Evolutionary conservation across 2,113 vertebrate genomes (phyloP).

Genomic region (Otus sunia): DNA sequence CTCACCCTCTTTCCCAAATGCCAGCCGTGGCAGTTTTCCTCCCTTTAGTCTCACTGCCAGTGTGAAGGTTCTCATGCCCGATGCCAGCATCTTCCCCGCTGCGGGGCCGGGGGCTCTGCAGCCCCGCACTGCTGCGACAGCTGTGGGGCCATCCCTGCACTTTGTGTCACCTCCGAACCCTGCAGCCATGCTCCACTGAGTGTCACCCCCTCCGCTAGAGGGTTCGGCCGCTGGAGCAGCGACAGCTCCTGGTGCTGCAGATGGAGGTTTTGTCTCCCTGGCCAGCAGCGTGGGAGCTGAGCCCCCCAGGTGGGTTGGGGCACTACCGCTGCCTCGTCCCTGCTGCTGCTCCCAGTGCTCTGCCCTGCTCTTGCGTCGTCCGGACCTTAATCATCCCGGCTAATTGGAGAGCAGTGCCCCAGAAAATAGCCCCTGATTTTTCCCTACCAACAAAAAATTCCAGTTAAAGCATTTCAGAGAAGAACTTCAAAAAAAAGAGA

Average conservation of each 20-base stretch:
- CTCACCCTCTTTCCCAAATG: not conserved
- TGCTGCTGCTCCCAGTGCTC: too few relatives aligned
- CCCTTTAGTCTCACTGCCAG: accelerated
- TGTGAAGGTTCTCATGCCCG: accelerated
- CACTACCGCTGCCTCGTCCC: accelerated
- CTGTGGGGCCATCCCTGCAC: accelerated
- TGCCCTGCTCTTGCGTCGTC: not conserved
- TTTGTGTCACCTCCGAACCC: not conserved
- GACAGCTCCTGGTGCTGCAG: accelerated
- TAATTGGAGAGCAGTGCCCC: not conserved
- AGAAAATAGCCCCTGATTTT: not conserved
- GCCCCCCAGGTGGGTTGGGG: not conserved
- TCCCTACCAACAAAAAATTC: too few relatives aligned
- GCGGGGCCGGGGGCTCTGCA: not conserved
- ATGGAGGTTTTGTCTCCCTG: not conserved
- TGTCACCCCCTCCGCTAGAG: accelerated
- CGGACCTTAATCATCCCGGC: accelerated
- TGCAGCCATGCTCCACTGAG: accelerated
- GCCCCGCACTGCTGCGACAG: not conserved
- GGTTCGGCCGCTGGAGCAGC: not conserved
- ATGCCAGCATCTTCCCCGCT: not conserved
- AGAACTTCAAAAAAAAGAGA: not conserved
- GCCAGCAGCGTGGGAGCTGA: accelerated
- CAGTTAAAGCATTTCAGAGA: not conserved
- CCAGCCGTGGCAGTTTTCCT: not conserved